phyloP scores from a whole-genome alignment of 2,113 vertebrate species.

The Craseonycteris thonglongyai region DNA sequence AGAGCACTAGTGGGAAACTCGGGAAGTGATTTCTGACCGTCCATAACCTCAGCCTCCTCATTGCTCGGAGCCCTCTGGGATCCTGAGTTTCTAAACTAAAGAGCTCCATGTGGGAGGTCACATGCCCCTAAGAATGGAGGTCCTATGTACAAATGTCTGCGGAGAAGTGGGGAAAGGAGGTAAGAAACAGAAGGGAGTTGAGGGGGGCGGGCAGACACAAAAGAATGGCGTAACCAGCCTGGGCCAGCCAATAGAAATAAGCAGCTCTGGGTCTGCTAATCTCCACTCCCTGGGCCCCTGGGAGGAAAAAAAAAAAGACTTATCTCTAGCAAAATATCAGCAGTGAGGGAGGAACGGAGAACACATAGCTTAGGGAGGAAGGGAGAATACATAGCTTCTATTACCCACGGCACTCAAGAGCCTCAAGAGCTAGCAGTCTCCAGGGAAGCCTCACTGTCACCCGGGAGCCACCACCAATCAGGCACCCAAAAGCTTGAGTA shows the following conservation, averaged over 20 bases:
- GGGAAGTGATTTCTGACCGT: neutral
- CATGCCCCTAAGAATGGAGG: constrained; percentile 24
- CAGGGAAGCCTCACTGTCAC: neutral
- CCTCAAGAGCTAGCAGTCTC: neutral
- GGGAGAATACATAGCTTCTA: neutral
- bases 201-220: neutral
- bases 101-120: constrained; percentile 30
- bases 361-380: neutral
- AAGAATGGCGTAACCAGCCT: constrained; percentile 4
- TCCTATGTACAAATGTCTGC: constrained; percentile 37
- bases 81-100: constrained; percentile 43
- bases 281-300: neutral
- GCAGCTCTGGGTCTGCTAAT: neutral
- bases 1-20: neutral
- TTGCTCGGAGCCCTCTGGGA: neutral
- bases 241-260: constrained; percentile 3
- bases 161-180: neutral
- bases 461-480: neutral
- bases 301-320: neutral
- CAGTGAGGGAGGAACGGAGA: neutral
- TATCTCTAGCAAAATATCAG: constrained; percentile 9
- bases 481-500: neutral
- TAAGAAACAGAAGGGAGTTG: neutral
- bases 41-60: neutral
- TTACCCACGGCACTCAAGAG: neutral